Evolutionary conservation across 1,140 invertebrate species (phyloP), one percentile per base, ranked within the genome.

Genomic region (Drosophila triauraria): DNA sequence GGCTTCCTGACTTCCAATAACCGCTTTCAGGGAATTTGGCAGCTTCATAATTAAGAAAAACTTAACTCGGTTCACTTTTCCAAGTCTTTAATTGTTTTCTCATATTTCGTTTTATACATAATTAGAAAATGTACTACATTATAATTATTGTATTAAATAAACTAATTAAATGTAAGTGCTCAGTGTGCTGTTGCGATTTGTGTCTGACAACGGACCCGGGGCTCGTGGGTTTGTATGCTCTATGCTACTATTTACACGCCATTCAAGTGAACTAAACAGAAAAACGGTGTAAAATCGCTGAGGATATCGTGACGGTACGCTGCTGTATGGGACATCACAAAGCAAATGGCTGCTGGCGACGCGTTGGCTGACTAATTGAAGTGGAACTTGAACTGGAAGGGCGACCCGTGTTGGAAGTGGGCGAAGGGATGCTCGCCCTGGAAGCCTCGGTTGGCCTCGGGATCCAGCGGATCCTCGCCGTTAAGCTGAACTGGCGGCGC

Each of bases 351-450:
- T 85, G 82, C 77, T 79, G 63, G 50, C 59, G 58, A 61, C 10
- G 32, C 32, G 44, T 35, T 61, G 74, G 77, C 80, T 68, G 53
- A 62, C 70, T 75, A 97, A 93, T 97, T 97, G 91, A 97, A 99
- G 93, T 99, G 97, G 94, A 99, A 99, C 94, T 98, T 98, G 93
- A 99, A 99, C 86, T 98, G 97, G 95, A 98, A 99, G 90, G 96
- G 97, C 82, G 95, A 95, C 71, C 95, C 96, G 75, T 96, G 96
- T 80, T 97, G 97, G 95, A 98, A 98, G 93, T 96, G 96, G 83
- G 98, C 96, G 93, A 98, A 98, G 72, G 97, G 97, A 94, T 96
- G 97, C 82, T 96, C 97, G 44, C 96, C 96, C 1, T 84, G 91
- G 59, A 92, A 92, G 20, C 93, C 93, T 59, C 95, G 94, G 44